phyloP scores from a whole-genome alignment of 1,140 invertebrate genomes.

The Trichonephila inaurata region DNA sequence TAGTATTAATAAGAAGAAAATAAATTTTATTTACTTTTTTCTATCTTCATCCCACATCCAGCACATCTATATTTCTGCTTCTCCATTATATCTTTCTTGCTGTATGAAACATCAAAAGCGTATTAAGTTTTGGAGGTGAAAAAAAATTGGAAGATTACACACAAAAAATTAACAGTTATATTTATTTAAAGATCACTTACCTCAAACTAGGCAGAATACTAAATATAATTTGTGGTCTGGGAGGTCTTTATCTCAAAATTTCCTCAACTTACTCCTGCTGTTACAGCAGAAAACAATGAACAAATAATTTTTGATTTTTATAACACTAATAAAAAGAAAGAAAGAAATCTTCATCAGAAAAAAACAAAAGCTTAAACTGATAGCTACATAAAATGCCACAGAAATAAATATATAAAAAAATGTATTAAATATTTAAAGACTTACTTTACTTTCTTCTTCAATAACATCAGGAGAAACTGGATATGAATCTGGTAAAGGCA shows the following conservation, averaged over 20 bases:
- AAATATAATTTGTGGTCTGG: slow-evolving; percentile 91
- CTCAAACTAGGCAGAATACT: slow-evolving; percentile 86
- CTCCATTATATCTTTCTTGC: slow-evolving; percentile 85
- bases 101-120: slow-evolving; percentile 80
- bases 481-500: slow-evolving; percentile 88
- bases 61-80: slow-evolving; percentile 92
- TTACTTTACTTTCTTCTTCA: slow-evolving; percentile 78
- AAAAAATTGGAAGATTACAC: too few species aligned
- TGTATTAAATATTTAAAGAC: neutral
- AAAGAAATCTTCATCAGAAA: too few species aligned
- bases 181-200: slow-evolving; percentile 82
- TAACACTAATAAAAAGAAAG: neutral
- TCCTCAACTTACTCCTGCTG: too few species aligned
- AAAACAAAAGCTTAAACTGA: neutral
- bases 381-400: neutral
- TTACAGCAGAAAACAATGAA: too few species aligned
- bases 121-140: too few species aligned
- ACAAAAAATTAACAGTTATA: too few species aligned
- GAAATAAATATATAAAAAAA: neutral
- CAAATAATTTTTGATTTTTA: neutral
- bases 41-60: slow-evolving; percentile 91
- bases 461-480: slow-evolving; percentile 85
- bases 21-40: slow-evolving; percentile 80
- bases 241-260: slow-evolving; percentile 92
- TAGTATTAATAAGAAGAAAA: neutral